phyloP scores from a whole-genome alignment of 2,797 vertebrate species.

The Ataeniobius toweri region DNA sequence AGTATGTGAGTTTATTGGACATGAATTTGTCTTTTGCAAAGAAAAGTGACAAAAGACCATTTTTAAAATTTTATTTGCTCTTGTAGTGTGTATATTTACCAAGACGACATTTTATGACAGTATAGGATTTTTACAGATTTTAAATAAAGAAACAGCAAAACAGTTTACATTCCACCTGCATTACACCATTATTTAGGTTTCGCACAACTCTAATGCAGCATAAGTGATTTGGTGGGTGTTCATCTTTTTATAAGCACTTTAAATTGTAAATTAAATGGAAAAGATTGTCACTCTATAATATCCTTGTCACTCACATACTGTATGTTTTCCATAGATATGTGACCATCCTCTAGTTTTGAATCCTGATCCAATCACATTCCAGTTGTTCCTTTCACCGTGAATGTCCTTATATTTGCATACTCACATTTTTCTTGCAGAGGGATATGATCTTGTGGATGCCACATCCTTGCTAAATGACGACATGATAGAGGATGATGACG shows the following conservation, averaged over 20 bases:
- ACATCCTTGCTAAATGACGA: conserved; percentile 86
- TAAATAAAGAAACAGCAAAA: not conserved
- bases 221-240: conserved; percentile 1
- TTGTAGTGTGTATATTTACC: not conserved
- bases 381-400: conserved; percentile 81
- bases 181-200: conserved; percentile 17
- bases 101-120: not conserved
- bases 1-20: conserved; percentile 79
- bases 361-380: conserved; percentile 66
- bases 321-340: conserved; percentile 76
- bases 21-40: conserved; percentile 4
- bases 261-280: conserved; percentile 4
- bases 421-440: conserved; percentile 86
- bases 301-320: conserved; percentile 76
- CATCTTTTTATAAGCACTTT: not conserved
- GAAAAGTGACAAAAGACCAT: not conserved
- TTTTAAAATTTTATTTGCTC: not conserved
- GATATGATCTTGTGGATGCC: conserved; percentile 86
- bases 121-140: not conserved
- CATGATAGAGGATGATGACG: conserved; percentile 87
- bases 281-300: conserved; percentile 8
- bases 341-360: conserved; percentile 52
- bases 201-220: conserved; percentile 8
- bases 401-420: conserved; percentile 81
- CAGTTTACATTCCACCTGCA: not conserved